A percentile compares a stretch with the other conserved stretches of the same genome.
Evolutionary conservation across 2,797 vertebrate species (phyloP).

Genomic region (Chromis chromis): DNA sequence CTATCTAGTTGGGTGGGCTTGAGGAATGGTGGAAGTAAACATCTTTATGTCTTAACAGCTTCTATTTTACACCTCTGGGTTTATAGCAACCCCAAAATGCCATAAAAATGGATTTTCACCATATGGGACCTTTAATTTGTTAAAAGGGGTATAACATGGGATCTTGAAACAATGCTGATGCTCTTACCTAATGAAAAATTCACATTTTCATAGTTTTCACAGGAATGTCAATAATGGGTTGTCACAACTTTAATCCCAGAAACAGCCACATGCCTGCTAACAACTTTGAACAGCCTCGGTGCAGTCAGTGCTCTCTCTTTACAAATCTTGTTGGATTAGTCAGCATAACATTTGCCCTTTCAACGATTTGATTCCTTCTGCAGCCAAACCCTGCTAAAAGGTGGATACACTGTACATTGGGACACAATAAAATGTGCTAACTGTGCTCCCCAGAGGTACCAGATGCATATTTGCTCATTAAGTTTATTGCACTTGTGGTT

Average conservation of each 20-base stretch:
- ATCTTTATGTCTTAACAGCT: no score
- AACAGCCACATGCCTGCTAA: not conserved
- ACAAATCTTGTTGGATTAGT: slow-evolving; percentile 7
- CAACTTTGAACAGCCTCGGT: not conserved
- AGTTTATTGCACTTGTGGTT: slow-evolving; percentile 46
- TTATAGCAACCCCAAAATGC: no score
- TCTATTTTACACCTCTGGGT: no score
- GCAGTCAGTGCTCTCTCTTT: not conserved
- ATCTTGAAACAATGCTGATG: no score
- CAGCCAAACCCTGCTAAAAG: slow-evolving; percentile 13
- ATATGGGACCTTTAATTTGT: no score
- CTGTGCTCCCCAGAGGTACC: slow-evolving; percentile 27
- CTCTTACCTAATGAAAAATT: no score
- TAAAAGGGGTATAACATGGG: no score
- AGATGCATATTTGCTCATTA: slow-evolving; percentile 48
- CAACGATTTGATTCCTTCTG: slow-evolving; percentile 25
- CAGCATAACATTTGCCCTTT: slow-evolving; percentile 27
- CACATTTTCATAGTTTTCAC: no score
- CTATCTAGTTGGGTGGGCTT: no score
- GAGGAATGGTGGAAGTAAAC: no score
- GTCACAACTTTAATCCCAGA: not conserved
- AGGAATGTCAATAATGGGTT: no score
- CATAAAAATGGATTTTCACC: no score
- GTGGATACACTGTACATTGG: slow-evolving; percentile 15
- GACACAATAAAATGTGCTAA: slow-evolving; percentile 43